Evolutionary conservation across 2,113 vertebrate genomes (phyloP).

Genomic region (Riparia riparia): DNA sequence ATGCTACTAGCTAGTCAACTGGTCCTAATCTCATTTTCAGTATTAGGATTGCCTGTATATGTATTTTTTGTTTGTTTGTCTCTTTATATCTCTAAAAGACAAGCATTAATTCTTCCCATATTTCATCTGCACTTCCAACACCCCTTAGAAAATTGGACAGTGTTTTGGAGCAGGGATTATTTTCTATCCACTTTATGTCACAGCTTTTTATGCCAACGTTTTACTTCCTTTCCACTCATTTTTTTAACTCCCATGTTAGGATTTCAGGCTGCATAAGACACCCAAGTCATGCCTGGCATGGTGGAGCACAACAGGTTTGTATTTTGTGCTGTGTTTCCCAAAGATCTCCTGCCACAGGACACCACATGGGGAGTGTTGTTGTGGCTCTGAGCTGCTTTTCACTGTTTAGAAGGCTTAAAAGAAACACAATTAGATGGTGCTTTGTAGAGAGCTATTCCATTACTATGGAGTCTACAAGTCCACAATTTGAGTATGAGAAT

Average conservation of each 20-base stretch:
- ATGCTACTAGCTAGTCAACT: neutral
- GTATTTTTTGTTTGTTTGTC: neutral
- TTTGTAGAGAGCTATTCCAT: neutral
- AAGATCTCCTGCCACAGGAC: neutral
- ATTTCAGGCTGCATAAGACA: neutral
- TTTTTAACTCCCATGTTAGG: neutral
- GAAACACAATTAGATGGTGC: neutral
- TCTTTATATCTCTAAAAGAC: neutral
- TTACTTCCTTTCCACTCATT: neutral
- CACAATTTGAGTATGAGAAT: neutral
- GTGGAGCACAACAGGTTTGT: neutral
- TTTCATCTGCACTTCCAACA: neutral
- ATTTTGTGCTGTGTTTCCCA: neutral
- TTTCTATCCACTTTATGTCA: neutral
- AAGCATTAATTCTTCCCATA: neutral
- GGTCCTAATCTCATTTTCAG: neutral
- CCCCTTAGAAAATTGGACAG: neutral
- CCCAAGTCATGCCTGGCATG: accelerated
- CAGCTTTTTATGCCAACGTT: neutral
- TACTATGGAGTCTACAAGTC: neutral
- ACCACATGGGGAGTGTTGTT: neutral
- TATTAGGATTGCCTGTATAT: neutral
- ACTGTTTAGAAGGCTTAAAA: neutral
- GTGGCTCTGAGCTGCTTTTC: neutral
- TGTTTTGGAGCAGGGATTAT: neutral